Conservation (phyloP, 2,888 invertebrate species). For the Sympetrum striolatum region DNA sequence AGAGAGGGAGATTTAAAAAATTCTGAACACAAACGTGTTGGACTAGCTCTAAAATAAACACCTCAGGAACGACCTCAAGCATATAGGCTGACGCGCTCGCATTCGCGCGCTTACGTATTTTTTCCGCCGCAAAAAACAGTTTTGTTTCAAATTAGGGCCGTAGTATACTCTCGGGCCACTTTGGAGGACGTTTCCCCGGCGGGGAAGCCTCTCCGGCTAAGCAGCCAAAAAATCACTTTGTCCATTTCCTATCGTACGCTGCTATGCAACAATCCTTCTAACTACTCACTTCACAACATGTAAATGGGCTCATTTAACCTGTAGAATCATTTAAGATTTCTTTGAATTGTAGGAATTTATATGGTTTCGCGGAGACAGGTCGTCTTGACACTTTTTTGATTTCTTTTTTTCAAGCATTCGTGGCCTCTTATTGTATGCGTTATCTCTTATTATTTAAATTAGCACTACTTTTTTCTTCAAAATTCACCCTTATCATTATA, state of each 20-base stretch:
- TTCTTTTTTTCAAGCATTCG: no score
- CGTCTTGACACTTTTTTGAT: no score
- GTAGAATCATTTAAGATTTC: no score
- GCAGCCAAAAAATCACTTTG: neutral
- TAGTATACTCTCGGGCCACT: neutral
- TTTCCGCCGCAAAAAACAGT: neutral
- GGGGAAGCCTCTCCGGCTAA: neutral
- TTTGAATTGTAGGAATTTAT: no score
- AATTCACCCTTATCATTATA: no score
- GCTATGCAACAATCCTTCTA: neutral
- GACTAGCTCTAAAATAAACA: neutral
- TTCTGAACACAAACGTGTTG: neutral
- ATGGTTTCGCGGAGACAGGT: no score
- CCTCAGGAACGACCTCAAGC: neutral
- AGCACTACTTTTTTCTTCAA: no score
- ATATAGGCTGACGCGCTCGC: neutral
- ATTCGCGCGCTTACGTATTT: neutral
- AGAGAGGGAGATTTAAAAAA: neutral
- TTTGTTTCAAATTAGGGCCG: neutral
- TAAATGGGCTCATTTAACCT: no score
- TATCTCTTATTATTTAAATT: no score
- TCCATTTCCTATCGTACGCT: neutral
- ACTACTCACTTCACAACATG: neutral
- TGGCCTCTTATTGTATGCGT: no score
- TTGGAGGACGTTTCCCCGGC: neutral